Evolutionary conservation across 2,113 vertebrate genomes (phyloP).

Genomic region (Herpailurus yagouaroundi): DNA sequence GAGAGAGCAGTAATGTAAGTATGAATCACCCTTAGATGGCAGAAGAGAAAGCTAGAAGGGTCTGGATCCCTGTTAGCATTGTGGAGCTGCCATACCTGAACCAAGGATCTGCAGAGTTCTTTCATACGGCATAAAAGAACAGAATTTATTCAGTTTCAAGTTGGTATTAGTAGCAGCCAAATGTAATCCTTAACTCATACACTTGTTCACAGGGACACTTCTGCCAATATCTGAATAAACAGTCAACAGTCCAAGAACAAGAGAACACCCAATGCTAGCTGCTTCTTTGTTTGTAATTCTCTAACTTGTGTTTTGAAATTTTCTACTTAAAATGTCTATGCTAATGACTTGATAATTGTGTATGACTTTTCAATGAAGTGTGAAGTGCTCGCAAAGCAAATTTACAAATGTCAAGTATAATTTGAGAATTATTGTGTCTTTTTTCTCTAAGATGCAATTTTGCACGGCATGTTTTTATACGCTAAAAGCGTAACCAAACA

Average conservation of each 20-base stretch:
- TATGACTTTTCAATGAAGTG: slow-evolving; percentile 62
- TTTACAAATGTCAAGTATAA: slow-evolving; percentile 60
- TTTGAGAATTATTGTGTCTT: slow-evolving; percentile 46
- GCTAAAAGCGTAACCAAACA: slow-evolving; percentile 44
- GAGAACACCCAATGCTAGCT: neutral
- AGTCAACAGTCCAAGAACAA: neutral
- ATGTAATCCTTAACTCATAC: neutral
- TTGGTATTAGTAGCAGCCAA: neutral
- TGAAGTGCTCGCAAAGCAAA: slow-evolving; percentile 57
- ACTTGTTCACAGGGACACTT: neutral
- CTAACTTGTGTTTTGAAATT: slow-evolving; percentile 53
- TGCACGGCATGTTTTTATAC: slow-evolving; percentile 2
- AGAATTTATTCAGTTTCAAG: neutral
- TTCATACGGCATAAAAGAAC: neutral
- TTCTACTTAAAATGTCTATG: slow-evolving; percentile 55
- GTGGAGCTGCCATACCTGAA: neutral
- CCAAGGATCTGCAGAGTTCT: neutral
- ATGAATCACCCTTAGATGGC: neutral
- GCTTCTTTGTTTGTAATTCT: slow-evolving; percentile 26
- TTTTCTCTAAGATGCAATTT: slow-evolving; percentile 16
- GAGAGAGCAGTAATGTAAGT: neutral
- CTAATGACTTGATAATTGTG: slow-evolving; percentile 67
- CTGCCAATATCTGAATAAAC: neutral
- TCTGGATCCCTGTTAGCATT: neutral
- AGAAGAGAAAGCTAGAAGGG: neutral